phyloP scores from a whole-genome alignment of 2,888 invertebrate genomes.

The Andrena flavipes region DNA sequence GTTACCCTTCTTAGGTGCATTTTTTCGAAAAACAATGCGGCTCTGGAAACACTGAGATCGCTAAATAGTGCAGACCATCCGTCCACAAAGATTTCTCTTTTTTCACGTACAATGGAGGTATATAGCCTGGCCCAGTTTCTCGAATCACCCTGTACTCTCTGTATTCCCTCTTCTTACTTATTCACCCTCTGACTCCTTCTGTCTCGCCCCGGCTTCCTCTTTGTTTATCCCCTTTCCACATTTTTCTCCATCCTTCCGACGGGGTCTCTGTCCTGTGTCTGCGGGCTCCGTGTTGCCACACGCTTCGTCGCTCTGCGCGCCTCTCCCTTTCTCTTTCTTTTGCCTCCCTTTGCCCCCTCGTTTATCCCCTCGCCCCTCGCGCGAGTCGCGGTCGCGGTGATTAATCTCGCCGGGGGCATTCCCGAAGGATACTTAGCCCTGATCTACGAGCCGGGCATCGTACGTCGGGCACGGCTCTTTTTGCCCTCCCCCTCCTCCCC shows the following conservation, averaged over 20 bases:
- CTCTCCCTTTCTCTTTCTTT: constrained; percentile 22
- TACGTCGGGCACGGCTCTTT: constrained; percentile 25
- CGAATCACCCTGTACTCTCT: neutral
- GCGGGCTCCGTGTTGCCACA: constrained; percentile 20
- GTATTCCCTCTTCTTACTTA: constrained; percentile 18
- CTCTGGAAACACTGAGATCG: neutral
- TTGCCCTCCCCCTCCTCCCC: neutral
- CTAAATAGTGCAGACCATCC: neutral
- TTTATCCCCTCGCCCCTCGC: constrained; percentile 33
- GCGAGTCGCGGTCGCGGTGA: constrained; percentile 67
- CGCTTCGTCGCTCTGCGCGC: neutral
- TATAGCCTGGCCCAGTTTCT: neutral
- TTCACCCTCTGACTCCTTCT: constrained; percentile 20
- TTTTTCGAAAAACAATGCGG: too few species aligned
- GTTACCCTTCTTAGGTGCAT: too few species aligned
- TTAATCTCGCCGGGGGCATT: constrained; percentile 78
- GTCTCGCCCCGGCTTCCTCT: neutral
- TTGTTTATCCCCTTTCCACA: constrained; percentile 10
- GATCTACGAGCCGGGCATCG: constrained; percentile 75
- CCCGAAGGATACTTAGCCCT: constrained; percentile 79
- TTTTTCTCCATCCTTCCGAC: constrained; percentile 3
- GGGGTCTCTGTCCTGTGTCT: constrained; percentile 6
- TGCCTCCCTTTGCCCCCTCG: constrained; percentile 33
- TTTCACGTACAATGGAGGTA: constrained; percentile 1
- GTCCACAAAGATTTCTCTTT: neutral